A percentile compares a stretch with the other conserved stretches of the same genome.
Evolutionary conservation across 1,140 invertebrate species (phyloP).

Genomic region (Ctenoplectra terminalis): DNA sequence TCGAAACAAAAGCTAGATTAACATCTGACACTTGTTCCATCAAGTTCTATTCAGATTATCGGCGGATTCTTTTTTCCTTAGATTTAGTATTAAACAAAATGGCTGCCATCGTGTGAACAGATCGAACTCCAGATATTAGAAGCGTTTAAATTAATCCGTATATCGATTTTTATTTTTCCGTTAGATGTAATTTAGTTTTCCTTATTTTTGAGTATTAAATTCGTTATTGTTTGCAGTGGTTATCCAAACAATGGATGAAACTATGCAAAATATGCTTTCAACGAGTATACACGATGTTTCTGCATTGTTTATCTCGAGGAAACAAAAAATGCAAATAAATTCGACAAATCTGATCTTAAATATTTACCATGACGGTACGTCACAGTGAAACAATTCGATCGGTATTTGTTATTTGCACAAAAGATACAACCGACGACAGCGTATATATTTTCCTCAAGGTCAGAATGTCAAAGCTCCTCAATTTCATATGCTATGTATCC

Average conservation of each 20-base stretch:
- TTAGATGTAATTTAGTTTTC: background rate
- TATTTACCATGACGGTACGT: constrained; percentile 21
- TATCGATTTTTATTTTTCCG: background rate
- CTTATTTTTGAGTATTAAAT: background rate
- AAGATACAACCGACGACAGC: background rate
- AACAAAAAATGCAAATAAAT: background rate
- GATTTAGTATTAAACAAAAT: background rate
- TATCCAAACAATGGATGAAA: background rate
- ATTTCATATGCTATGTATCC: background rate
- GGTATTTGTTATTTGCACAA: background rate
- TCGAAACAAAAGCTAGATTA: background rate
- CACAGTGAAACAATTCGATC: constrained; percentile 16
- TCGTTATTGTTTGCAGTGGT: too few species aligned
- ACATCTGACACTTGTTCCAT: background rate
- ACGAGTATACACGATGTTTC: too few species aligned
- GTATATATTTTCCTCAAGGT: background rate
- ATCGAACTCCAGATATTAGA: background rate
- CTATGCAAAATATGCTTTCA: background rate
- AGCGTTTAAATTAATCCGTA: background rate
- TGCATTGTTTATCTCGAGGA: background rate
- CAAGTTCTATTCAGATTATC: too few species aligned
- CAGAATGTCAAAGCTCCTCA: constrained; percentile 10
- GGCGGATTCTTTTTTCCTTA: background rate
- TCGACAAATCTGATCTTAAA: constrained; percentile 2
- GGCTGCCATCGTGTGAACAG: background rate